Evolutionary conservation across 2,113 vertebrate genomes (phyloP), one percentile per base, ranked within the genome.

Genomic region (Sinocyclocheilus anshuiensis): DNA sequence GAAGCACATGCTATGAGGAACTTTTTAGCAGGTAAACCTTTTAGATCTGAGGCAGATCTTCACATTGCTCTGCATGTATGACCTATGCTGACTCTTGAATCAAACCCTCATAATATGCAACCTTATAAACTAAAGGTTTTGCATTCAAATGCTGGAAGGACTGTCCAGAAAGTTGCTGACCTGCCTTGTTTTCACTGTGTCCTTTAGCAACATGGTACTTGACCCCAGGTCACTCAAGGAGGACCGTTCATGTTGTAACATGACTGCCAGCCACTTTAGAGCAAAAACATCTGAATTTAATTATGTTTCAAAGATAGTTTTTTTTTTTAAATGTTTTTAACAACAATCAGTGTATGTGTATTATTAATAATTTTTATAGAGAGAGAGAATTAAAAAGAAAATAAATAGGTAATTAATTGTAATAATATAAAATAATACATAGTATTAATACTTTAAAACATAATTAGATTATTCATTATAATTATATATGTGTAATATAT

Each of bases 121-220:
- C 13, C 5, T 6, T 59, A 13, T n/a, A 39, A 61, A 20, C 26
- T 20, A 39, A 42, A n/a, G 55, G 20, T 80, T 33, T 77, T 77
- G 42, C 29, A 33, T 33, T 33, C 29, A 33, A 33, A 33, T 33
- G 29, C 29, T 33, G 29, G 29, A 33, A 33, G 29, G 29, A 33
- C 29, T 6, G 33, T 29, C 12, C 39, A 53, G 42, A 48, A 16
- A 26, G 42, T 24, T 48, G n/a, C 15, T 42, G 33, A 24, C n/a
- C 39, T 42, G 18, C 33, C 4, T n/a, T 18, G 15, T 65, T 39
- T 20, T 26, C 24, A 81, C 11, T 81, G 6, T 65, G 39, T 10
- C 53, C 55, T 22, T 39, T 33, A 33, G 50, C 45, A 29, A 22
- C 77, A 79, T 59, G 55, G 22, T 59, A 81, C 36, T 81, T 81